These are phyloP conservation scores for Nudaria mundana DNA, from an alignment of 2,888 invertebrate genomes.

Conservation along the genomic window DNA sequence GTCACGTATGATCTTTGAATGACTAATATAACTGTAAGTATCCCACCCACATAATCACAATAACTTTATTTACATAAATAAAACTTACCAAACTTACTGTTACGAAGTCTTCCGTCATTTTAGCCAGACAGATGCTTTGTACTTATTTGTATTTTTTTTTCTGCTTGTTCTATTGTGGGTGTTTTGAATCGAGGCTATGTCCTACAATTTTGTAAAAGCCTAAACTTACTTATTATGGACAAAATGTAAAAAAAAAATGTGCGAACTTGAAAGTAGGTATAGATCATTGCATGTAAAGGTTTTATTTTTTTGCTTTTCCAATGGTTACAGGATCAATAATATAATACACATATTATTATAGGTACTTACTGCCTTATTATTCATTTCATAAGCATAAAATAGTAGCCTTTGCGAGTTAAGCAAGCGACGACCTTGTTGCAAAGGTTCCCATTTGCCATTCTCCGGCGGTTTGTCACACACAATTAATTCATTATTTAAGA, in stretches of 20 bases:
- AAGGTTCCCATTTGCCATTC: constrained; percentile 64
- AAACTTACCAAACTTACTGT: not conserved
- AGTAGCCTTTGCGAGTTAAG: constrained; percentile 35
- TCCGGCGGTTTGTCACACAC: constrained; percentile 56
- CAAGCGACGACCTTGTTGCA: constrained; percentile 59
- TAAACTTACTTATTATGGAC: too few species aligned
- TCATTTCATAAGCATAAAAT: constrained; percentile 21
- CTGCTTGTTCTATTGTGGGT: too few species aligned
- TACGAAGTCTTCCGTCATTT: constrained; percentile 1
- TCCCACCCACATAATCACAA: not conserved
- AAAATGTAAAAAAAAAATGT: too few species aligned
- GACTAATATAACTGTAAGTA: constrained; percentile 29
- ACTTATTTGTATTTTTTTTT: not conserved
- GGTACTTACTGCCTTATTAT: constrained; percentile 28
- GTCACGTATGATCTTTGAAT: constrained; percentile 50
- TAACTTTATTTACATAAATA: constrained; percentile 6
- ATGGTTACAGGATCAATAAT: too few species aligned
- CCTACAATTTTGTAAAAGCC: too few species aligned
- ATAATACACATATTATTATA: too few species aligned
- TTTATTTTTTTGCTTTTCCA: too few species aligned
- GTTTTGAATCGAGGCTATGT: too few species aligned
- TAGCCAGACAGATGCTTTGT: not conserved
- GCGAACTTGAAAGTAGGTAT: too few species aligned
- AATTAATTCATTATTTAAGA: too few species aligned
- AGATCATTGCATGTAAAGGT: too few species aligned